These are phyloP conservation scores for Tortrix viridana DNA, from an alignment of 2,888 invertebrate species.

Conservation along the genomic window DNA sequence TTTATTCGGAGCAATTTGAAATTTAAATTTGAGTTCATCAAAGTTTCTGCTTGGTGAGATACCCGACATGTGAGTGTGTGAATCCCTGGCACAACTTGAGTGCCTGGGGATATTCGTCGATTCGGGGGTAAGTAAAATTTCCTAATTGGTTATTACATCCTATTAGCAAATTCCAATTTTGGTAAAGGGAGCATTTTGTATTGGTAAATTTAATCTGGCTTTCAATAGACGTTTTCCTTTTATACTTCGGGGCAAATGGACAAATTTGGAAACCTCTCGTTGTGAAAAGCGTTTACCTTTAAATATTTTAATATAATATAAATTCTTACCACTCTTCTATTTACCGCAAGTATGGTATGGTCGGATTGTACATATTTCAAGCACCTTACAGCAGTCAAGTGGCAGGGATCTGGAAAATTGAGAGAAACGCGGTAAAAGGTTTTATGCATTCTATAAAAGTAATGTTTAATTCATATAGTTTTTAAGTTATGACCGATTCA, in stretches of 20 bases:
- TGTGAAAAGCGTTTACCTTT: constrained; percentile 2
- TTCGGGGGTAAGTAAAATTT: constrained; percentile 44
- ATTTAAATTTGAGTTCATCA: constrained; percentile 78
- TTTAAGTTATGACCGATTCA: too few species aligned
- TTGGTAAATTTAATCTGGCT: constrained; percentile 12
- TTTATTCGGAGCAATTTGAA: constrained; percentile 76
- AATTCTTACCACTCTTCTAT: too few species aligned
- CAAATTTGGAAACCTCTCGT: not conserved
- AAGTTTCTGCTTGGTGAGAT: constrained; percentile 63
- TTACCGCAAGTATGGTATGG: too few species aligned
- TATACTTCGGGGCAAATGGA: not conserved
- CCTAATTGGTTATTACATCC: constrained; percentile 52
- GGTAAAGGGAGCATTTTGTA: constrained; percentile 29
- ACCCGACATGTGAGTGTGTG: constrained; percentile 58
- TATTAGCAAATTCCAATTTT: constrained; percentile 43
- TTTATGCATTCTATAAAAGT: too few species aligned
- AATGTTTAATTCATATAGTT: too few species aligned
- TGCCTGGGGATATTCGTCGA: constrained; percentile 35
- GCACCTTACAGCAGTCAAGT: too few species aligned
- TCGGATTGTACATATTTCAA: too few species aligned
- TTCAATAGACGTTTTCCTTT: constrained; percentile 15
- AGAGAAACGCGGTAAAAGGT: too few species aligned
- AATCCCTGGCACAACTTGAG: constrained; percentile 48
- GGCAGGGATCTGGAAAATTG: too few species aligned
- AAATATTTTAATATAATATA: not conserved